Evolutionary conservation across 2,113 vertebrate species (phyloP).

Genomic region (Onychostoma macrolepis): DNA sequence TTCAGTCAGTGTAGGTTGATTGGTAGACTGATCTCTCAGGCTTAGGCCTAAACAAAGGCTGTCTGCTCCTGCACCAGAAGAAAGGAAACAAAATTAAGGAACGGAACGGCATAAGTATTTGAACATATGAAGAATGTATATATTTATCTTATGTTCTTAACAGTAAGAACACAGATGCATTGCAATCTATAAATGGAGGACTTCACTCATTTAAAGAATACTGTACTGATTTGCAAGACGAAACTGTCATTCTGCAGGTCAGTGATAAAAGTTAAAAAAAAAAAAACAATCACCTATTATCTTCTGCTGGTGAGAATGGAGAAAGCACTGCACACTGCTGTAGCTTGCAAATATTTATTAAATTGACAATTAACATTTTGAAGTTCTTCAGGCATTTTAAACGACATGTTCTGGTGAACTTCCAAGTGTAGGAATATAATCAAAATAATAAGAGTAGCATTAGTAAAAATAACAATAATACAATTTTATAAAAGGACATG

Average conservation of each 20-base stretch:
- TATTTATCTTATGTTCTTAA: background rate
- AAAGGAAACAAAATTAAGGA: background rate
- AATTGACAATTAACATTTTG: too few species aligned
- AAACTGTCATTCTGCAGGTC: background rate
- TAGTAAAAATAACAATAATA: too few species aligned
- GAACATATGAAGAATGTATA: background rate
- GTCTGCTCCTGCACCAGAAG: conserved; percentile 37
- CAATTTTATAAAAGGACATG: too few species aligned
- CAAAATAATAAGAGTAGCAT: too few species aligned
- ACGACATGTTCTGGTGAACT: too few species aligned
- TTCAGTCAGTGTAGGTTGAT: conserved; percentile 21
- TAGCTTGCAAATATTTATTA: too few species aligned
- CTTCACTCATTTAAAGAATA: background rate
- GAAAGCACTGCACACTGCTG: too few species aligned
- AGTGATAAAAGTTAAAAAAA: too few species aligned
- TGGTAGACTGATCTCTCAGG: conserved; percentile 51
- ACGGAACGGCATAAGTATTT: background rate
- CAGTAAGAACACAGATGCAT: background rate
- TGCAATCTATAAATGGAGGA: background rate
- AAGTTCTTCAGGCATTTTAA: too few species aligned
- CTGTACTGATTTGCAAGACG: background rate
- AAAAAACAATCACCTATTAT: too few species aligned
- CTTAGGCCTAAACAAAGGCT: conserved; percentile 54
- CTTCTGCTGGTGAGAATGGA: too few species aligned
- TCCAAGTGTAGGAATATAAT: too few species aligned